A percentile compares a stretch with the other conserved stretches of the same genome.
These are phyloP conservation scores for Saccostrea echinata DNA, from an alignment of 1,140 invertebrate species.

Conservation along the genomic window DNA sequence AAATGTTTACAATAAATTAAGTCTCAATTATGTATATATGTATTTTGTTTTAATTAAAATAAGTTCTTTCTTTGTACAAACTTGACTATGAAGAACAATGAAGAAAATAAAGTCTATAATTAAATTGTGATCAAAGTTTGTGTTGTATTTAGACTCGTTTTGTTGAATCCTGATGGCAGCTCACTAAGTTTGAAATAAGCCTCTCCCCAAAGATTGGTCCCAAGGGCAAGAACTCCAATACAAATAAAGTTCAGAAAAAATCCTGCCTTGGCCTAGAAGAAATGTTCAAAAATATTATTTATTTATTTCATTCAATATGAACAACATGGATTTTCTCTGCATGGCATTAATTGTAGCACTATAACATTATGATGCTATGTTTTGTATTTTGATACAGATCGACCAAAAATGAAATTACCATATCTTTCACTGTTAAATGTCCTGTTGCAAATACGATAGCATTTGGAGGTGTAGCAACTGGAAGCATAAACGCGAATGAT, in stretches of 20 bases:
- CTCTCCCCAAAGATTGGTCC: constrained; percentile 85
- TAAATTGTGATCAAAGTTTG: not conserved
- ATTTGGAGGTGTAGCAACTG: constrained; percentile 94
- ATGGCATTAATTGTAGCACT: not conserved
- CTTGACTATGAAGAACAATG: too few relatives aligned
- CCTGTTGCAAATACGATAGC: constrained; percentile 90
- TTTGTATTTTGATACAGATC: too few relatives aligned
- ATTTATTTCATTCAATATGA: not conserved
- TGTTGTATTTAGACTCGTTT: constrained; percentile 44
- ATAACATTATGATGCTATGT: too few relatives aligned
- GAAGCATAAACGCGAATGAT: constrained; percentile 88
- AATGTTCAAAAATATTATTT: constrained; percentile 42
- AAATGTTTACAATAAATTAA: too few relatives aligned
- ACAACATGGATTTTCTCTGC: not conserved
- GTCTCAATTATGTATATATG: too few relatives aligned
- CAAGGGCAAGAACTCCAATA: constrained; percentile 84
- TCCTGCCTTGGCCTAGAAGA: constrained; percentile 84
- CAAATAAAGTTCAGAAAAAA: constrained; percentile 89
- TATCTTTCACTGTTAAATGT: constrained; percentile 79
- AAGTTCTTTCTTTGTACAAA: too few relatives aligned
- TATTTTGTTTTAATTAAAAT: too few relatives aligned
- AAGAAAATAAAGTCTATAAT: too few relatives aligned
- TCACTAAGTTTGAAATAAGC: constrained; percentile 71
- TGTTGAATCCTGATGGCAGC: constrained; percentile 62
- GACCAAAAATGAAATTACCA: constrained; percentile 72